Evolutionary conservation across 2,113 vertebrate species (phyloP).

Genomic region (Corythaeola cristata): DNA sequence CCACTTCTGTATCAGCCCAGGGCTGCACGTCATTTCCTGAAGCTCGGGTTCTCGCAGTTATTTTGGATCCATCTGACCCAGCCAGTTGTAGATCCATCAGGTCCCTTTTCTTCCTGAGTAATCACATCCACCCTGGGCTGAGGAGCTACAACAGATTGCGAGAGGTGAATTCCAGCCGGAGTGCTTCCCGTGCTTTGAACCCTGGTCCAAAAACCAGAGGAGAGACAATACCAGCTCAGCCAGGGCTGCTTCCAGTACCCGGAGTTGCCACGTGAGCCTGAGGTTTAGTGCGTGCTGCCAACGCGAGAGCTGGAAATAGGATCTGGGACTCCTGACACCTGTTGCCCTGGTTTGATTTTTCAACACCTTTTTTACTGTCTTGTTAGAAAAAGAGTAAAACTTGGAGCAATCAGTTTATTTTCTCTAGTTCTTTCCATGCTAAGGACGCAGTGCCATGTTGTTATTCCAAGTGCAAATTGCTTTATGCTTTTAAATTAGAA

Average conservation of each 20-base stretch:
- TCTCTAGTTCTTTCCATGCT: neutral
- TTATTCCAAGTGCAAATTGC: neutral
- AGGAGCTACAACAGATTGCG: neutral
- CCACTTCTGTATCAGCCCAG: neutral
- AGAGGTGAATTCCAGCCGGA: neutral
- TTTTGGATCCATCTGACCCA: neutral
- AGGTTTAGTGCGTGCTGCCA: neutral
- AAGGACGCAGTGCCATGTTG: too few relatives aligned
- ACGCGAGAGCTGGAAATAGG: neutral
- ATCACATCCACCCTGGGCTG: neutral
- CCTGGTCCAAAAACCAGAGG: neutral
- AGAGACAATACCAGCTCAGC: neutral
- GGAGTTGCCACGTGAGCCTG: neutral
- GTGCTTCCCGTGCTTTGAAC: neutral
- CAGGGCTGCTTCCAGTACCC: neutral
- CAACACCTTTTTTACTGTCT: neutral
- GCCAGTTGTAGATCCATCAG: neutral
- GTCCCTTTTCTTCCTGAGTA: neutral
- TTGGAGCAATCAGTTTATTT: fast-evolving
- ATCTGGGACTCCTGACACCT: neutral
- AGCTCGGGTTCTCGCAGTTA: neutral
- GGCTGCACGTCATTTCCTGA: neutral
- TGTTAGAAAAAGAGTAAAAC: neutral
- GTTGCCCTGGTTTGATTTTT: neutral
- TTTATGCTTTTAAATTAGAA: neutral